These are phyloP conservation scores for Spea hammondii DNA, from an alignment of 2,797 vertebrate genomes.

Conservation along the genomic window DNA sequence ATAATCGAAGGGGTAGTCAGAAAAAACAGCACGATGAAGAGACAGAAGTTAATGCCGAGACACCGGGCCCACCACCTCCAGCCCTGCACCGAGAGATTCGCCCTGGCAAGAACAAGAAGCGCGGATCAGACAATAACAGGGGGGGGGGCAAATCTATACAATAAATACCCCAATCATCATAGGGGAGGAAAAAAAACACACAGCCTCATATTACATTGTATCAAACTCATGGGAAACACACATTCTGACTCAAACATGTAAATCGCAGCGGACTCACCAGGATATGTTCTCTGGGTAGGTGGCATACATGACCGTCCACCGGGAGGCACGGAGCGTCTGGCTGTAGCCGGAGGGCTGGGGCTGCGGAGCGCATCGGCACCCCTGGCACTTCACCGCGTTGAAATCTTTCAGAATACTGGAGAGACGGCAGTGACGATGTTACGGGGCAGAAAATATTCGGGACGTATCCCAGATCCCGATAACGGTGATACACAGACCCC, in stretches of 20 bases:
- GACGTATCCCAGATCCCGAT: no score
- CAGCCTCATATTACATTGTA: no score
- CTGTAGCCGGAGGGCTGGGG: slow-evolving; percentile 79
- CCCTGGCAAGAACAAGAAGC: slow-evolving; percentile 68
- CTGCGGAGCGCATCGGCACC: slow-evolving; percentile 68
- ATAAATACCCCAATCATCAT: no score
- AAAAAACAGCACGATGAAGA: slow-evolving; percentile 89
- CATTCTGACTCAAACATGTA: no score
- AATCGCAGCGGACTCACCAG: slow-evolving; percentile 72
- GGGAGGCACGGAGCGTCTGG: slow-evolving; percentile 67
- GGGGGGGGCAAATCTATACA: no score
- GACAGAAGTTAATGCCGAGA: slow-evolving; percentile 76
- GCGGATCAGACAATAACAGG: not conserved
- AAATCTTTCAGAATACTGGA: slow-evolving; percentile 91
- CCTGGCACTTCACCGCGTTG: slow-evolving; percentile 82
- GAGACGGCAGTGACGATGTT: not conserved
- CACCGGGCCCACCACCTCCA: slow-evolving; percentile 80
- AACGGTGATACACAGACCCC: no score
- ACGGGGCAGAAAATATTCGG: not conserved
- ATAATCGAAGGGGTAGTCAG: slow-evolving; percentile 95
- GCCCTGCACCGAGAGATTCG: slow-evolving; percentile 82
- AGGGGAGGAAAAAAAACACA: no score
- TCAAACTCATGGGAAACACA: no score
- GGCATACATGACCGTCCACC: slow-evolving; percentile 82
- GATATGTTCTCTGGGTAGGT: slow-evolving; percentile 84